A percentile compares a stretch with the other conserved stretches of the same genome.
These are phyloP conservation scores for Diplodus sargus DNA, from an alignment of 2,797 vertebrate genomes.

Conservation along the genomic window DNA sequence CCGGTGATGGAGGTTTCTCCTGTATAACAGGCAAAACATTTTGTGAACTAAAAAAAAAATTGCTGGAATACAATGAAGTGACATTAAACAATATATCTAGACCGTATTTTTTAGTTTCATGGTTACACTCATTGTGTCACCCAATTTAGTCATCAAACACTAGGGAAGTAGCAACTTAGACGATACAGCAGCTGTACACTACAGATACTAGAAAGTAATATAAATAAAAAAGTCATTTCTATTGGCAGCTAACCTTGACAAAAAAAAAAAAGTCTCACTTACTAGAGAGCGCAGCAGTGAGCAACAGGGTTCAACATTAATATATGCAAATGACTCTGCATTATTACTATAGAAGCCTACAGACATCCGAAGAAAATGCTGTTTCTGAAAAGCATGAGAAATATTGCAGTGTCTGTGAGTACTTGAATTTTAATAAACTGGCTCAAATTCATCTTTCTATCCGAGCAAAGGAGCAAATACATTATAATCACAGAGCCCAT, in stretches of 20 bases:
- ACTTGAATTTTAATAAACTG: not conserved
- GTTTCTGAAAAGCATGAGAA: not conserved
- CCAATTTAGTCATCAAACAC: not conserved
- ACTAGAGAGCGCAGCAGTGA: not conserved
- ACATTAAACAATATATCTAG: not conserved
- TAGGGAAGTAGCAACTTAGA: not conserved
- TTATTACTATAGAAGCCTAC: slow-evolving; percentile 7
- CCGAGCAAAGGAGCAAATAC: not conserved
- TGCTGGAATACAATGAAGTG: not conserved
- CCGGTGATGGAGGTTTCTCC: slow-evolving; percentile 28
- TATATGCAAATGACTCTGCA: slow-evolving; percentile 1
- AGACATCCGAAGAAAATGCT: not conserved
- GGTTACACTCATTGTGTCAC: not conserved
- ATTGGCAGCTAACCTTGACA: not conserved
- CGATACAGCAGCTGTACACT: not conserved
- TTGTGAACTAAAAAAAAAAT: slow-evolving; percentile 19
- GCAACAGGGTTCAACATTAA: not conserved
- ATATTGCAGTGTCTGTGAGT: not conserved
- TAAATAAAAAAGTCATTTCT: no score
- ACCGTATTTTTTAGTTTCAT: not conserved
- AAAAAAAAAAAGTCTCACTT: not conserved
- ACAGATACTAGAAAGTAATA: not conserved
- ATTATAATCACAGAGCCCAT: not conserved
- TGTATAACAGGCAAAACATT: slow-evolving; percentile 5
- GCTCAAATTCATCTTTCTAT: slow-evolving; percentile 6